These are phyloP conservation scores for Hirtodrosophila histrioides DNA, from an alignment of 2,888 invertebrate genomes.

Conservation along the genomic window DNA sequence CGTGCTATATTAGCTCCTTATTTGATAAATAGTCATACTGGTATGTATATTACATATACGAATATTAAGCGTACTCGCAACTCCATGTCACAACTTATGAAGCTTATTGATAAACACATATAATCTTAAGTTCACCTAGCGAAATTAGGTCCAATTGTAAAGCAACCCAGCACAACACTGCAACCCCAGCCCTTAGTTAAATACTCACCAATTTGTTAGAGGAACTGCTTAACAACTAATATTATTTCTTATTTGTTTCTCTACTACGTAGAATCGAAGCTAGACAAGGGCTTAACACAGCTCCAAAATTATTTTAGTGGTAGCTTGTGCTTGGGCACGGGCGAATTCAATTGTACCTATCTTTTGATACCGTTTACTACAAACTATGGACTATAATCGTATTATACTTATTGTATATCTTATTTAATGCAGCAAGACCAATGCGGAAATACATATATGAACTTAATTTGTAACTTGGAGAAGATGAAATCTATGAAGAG, in stretches of 20 bases:
- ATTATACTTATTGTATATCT: slow-evolving; percentile 56
- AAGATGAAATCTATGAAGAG: slow-evolving; percentile 33
- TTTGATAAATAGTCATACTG: slow-evolving; percentile 37
- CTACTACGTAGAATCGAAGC: slow-evolving; percentile 15
- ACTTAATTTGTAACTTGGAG: slow-evolving; percentile 30
- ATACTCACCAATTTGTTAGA: slow-evolving; percentile 23
- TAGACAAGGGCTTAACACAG: slow-evolving; percentile 26
- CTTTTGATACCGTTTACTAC: slow-evolving; percentile 82
- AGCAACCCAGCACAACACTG: slow-evolving; percentile 37
- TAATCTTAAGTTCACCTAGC: slow-evolving; percentile 52
- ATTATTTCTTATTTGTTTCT: slow-evolving; percentile 21
- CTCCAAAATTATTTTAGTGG: slow-evolving; percentile 65
- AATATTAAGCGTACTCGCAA: slow-evolving; percentile 18
- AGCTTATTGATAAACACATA: slow-evolving; percentile 12
- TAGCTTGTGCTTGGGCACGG: slow-evolving; percentile 53
- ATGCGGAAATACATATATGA: slow-evolving; percentile 43
- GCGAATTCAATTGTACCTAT: slow-evolving; percentile 79
- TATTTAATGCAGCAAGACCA: slow-evolving; percentile 64
- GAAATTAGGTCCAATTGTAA: slow-evolving; percentile 68
- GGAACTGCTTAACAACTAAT: slow-evolving; percentile 4
- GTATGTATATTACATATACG: slow-evolving; percentile 41
- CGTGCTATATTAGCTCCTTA: slow-evolving; percentile 76
- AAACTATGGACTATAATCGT: slow-evolving; percentile 81
- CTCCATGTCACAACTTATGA: slow-evolving; percentile 12
- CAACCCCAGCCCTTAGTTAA: slow-evolving; percentile 51